phyloP scores from a whole-genome alignment of 2,797 vertebrate species.

The Etheostoma perlongum region DNA sequence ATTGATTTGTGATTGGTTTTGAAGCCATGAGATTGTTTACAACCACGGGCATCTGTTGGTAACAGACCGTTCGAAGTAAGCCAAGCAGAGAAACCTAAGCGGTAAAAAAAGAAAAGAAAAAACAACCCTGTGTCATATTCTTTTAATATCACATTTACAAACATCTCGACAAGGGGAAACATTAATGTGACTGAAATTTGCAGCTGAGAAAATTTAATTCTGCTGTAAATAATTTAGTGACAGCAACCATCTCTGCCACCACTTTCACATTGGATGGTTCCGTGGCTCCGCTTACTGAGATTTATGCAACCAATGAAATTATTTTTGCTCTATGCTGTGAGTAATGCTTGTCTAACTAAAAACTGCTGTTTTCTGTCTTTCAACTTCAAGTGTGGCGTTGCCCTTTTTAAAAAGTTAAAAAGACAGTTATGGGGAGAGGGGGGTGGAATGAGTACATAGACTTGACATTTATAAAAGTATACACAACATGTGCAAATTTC shows the following conservation, averaged over 20 bases:
- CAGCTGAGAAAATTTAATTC: constrained; percentile 61
- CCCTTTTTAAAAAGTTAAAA: background rate
- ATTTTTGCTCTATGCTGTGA: background rate
- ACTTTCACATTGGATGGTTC: constrained; percentile 31
- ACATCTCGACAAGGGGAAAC: constrained; percentile 19
- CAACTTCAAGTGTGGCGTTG: background rate
- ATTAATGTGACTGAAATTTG: constrained; percentile 54
- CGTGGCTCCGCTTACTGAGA: background rate
- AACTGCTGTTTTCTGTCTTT: constrained; percentile 7
- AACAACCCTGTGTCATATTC: background rate
- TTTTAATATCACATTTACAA: constrained; percentile 4
- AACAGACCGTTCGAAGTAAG: background rate
- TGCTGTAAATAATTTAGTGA: constrained; percentile 60
- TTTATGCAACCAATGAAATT: constrained; percentile 29
- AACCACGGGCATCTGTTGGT: background rate
- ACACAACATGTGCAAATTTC: constrained; percentile 11
- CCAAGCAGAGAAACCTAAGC: background rate
- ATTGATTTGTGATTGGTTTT: background rate
- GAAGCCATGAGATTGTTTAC: constrained; percentile 1
- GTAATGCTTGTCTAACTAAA: constrained; percentile 16
- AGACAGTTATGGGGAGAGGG: background rate
- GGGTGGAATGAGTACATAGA: no score
- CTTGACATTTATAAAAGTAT: constrained; percentile 2
- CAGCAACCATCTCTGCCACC: constrained; percentile 38
- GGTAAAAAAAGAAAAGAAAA: background rate